Conservation (phyloP, 2,797 vertebrate genomes). For the Alca torda region DNA sequence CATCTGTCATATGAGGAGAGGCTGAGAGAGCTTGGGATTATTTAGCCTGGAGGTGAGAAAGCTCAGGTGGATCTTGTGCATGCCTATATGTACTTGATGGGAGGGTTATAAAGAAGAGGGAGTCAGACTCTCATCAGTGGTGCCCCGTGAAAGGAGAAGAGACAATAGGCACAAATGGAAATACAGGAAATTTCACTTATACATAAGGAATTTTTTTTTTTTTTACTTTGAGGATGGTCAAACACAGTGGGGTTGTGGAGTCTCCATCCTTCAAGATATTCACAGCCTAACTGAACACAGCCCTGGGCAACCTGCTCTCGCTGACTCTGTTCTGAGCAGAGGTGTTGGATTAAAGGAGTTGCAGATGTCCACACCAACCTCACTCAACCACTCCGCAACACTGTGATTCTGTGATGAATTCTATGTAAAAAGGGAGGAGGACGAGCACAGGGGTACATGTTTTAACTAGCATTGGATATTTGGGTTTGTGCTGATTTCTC, state of each 20-base stretch:
- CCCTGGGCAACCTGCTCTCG: not conserved
- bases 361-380: not conserved
- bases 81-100: not conserved
- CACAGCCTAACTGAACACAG: not conserved
- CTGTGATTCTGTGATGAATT: not conserved
- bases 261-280: not conserved
- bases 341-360: not conserved
- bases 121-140: not conserved
- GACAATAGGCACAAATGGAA: not conserved
- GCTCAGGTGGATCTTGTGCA: not conserved
- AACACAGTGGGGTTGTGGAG: not conserved
- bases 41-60: not conserved
- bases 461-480: not conserved
- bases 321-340: not conserved
- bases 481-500: not conserved
- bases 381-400: not conserved
- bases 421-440: not conserved
- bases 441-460: not conserved
- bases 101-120: not conserved
- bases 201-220: not conserved
- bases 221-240: not conserved
- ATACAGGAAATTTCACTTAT: not conserved
- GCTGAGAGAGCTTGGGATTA: not conserved
- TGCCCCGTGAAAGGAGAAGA: not conserved
- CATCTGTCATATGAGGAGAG: not conserved